These are phyloP conservation scores for Pygmarrhopalites habei DNA, from an alignment of 1,140 invertebrate genomes.

Conservation along the genomic window DNA sequence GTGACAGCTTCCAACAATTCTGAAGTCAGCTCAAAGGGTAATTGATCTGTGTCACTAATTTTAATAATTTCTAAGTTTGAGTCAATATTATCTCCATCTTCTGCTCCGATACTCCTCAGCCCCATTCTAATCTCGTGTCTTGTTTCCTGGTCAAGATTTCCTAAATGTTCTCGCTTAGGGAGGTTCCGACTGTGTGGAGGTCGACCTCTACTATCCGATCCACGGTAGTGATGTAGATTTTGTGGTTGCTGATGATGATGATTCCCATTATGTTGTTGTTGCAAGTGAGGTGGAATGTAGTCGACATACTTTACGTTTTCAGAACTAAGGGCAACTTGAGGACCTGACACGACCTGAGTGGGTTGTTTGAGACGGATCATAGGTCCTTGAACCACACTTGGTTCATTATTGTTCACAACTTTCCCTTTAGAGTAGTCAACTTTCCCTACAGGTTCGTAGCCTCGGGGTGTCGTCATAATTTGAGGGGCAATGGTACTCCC, in stretches of 20 bases:
- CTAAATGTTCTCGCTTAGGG: slow-evolving; percentile 7
- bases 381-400: not conserved
- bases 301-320: slow-evolving; percentile 6
- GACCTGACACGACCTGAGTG: not conserved
- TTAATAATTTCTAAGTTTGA: slow-evolving; percentile 8
- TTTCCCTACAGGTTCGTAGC: not conserved
- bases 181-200: slow-evolving; percentile 4
- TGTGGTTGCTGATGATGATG: not conserved
- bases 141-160: not conserved
- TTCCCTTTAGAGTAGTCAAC: not conserved
- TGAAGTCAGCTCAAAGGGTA: not conserved
- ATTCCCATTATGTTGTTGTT: not conserved
- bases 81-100: not conserved
- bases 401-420: not conserved
- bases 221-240: not conserved
- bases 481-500: not conserved
- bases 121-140: not conserved
- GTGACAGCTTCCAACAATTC: too few relatives aligned
- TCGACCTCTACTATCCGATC: not conserved
- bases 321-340: not conserved
- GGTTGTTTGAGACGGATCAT: not conserved
- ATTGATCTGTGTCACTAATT: not conserved
- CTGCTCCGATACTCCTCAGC: slow-evolving; percentile 4
- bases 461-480: not conserved
- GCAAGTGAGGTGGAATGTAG: not conserved